phyloP scores from a whole-genome alignment of 2,888 invertebrate species.

The Drepana falcataria region DNA sequence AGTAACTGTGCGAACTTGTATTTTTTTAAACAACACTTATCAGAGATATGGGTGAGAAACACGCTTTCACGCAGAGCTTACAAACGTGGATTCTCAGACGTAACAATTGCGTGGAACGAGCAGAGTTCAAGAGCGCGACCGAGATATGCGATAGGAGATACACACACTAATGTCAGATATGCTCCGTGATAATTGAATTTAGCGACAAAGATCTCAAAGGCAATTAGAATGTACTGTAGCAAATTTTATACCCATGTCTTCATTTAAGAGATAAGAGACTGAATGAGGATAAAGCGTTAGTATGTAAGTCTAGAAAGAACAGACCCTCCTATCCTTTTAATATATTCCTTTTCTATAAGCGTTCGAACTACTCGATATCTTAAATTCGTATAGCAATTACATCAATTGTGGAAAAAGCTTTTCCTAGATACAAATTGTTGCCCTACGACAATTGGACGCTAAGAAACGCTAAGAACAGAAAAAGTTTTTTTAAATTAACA shows the following conservation, averaged over 20 bases:
- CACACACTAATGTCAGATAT: neutral
- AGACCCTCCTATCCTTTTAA: too few species aligned
- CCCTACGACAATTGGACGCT: too few species aligned
- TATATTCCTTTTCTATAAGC: too few species aligned
- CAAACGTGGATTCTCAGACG: constrained; percentile 48
- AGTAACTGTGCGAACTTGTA: constrained; percentile 32
- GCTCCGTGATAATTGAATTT: neutral
- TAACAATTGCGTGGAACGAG: constrained; percentile 54
- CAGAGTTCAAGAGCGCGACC: constrained; percentile 1
- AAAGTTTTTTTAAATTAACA: too few species aligned
- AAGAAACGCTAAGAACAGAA: too few species aligned
- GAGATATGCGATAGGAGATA: neutral
- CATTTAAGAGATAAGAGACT: too few species aligned
- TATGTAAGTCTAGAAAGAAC: too few species aligned
- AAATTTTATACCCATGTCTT: neutral
- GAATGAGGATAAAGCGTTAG: too few species aligned
- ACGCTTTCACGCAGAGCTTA: constrained; percentile 61
- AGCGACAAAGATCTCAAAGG: neutral
- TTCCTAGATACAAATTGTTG: too few species aligned
- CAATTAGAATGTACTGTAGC: neutral
- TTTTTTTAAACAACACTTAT: constrained; percentile 42
- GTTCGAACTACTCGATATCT: too few species aligned
- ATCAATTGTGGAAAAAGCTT: too few species aligned
- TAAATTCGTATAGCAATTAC: too few species aligned
- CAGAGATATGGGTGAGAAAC: constrained; percentile 46